Conservation (phyloP, 2,888 invertebrate species). For the Capitulum mitella region DNA sequence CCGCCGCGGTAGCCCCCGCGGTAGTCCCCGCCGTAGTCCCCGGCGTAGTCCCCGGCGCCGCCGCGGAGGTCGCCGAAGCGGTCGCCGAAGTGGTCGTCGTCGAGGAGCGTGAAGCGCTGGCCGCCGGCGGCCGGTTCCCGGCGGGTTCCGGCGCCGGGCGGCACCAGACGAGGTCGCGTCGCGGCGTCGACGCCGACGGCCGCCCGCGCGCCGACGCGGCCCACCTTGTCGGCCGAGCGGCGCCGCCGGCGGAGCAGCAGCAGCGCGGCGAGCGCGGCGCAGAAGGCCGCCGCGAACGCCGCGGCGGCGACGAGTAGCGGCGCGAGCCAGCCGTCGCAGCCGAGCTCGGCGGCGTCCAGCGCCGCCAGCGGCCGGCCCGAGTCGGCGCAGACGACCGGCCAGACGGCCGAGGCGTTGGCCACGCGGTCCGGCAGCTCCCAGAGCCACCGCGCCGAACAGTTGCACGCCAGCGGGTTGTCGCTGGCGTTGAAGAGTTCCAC, state of each 20-base stretch:
- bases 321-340: neutral
- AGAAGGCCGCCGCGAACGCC: neutral
- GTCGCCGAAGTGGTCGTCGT: too few relatives aligned
- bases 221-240: too few relatives aligned
- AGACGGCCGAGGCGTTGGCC: neutral
- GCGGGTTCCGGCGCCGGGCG: too few relatives aligned
- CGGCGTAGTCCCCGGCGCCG: too few relatives aligned
- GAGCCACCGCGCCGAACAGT: neutral
- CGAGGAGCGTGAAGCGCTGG: too few relatives aligned
- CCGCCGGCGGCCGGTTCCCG: too few relatives aligned
- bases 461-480: neutral
- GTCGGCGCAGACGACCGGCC: neutral
- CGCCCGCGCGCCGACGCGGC: too few relatives aligned
- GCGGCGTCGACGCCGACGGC: too few relatives aligned
- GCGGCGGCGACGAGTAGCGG: neutral
- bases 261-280: neutral
- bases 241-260: neutral
- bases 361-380: neutral
- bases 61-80: too few relatives aligned
- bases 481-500: neutral
- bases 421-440: neutral
- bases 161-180: too few relatives aligned
- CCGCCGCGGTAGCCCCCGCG: too few relatives aligned
- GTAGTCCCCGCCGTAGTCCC: too few relatives aligned
- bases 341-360: neutral